Conservation (phyloP, 2,888 invertebrate species). For the Eurois occulta region DNA sequence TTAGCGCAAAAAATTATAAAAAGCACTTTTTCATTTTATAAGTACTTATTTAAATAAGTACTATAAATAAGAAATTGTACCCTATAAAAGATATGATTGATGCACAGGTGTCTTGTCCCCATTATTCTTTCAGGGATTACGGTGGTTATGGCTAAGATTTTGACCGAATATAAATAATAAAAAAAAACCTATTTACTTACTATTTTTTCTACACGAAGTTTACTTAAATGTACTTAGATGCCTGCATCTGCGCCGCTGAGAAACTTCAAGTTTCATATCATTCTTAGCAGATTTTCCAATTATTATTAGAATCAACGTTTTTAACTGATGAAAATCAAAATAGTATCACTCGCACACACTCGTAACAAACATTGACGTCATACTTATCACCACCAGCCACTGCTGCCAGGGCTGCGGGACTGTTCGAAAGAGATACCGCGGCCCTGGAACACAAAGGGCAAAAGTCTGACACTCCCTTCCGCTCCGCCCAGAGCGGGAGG, state of each 20-base stretch:
- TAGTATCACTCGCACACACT: background rate
- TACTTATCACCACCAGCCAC: too few species aligned
- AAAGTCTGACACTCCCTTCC: too few species aligned
- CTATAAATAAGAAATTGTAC: slow-evolving; percentile 6
- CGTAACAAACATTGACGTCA: background rate
- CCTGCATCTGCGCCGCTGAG: background rate
- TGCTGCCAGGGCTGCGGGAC: too few species aligned
- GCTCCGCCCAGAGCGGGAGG: too few species aligned
- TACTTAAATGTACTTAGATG: background rate
- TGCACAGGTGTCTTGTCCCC: slow-evolving; percentile 31
- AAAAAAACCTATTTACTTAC: too few species aligned
- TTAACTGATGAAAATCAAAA: background rate
- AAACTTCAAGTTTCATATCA: background rate
- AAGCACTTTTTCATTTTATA: background rate
- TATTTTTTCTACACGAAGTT: background rate
- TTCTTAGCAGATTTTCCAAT: background rate
- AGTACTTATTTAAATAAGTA: background rate
- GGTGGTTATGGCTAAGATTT: background rate
- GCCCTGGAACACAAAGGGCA: too few species aligned
- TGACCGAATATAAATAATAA: slow-evolving; percentile 3
- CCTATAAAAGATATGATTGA: slow-evolving; percentile 33
- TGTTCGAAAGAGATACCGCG: too few species aligned
- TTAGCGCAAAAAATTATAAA: slow-evolving; percentile 1
- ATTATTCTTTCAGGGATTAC: slow-evolving; percentile 49
- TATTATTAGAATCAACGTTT: background rate